These are phyloP conservation scores for Mellilla xanthometata DNA, from an alignment of 2,888 invertebrate species.

Conservation along the genomic window DNA sequence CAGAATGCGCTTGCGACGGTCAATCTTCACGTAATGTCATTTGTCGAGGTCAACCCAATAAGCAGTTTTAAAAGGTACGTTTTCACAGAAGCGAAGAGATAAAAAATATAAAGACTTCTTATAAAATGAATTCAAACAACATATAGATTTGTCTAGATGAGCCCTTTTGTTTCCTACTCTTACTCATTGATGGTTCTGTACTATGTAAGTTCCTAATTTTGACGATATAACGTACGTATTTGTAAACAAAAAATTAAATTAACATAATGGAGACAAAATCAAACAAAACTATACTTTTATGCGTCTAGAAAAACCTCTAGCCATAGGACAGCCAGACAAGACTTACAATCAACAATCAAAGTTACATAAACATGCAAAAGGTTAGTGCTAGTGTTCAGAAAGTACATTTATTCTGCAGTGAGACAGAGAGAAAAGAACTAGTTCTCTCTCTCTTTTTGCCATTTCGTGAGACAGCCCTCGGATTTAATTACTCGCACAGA, in stretches of 20 bases:
- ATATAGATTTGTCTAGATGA: neutral
- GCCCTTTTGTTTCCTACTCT: neutral
- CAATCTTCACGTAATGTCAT: constrained; percentile 56
- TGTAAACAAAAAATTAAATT: too few species aligned
- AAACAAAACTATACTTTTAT: too few species aligned
- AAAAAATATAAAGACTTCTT: neutral
- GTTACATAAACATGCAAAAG: neutral
- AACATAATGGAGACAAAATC: too few species aligned
- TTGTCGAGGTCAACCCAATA: constrained; percentile 44
- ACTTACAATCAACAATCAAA: constrained; percentile 1
- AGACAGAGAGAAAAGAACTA: constrained; percentile 31
- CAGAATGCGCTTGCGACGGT: constrained; percentile 44
- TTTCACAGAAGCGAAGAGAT: constrained; percentile 3
- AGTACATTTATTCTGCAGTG: too few species aligned
- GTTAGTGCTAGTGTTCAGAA: neutral
- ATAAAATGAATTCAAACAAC: neutral
- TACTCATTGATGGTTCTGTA: too few species aligned
- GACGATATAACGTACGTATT: too few species aligned
- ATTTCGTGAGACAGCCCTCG: constrained; percentile 45
- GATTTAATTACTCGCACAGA: constrained; percentile 68
- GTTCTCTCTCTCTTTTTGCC: constrained; percentile 32
- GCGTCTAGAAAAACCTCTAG: too few species aligned
- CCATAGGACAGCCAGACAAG: too few species aligned
- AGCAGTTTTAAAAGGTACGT: constrained; percentile 22
- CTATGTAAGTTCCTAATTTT: too few species aligned